A percentile compares a stretch with the other conserved stretches of the same genome.
phyloP scores from a whole-genome alignment of 2,888 invertebrate genomes.

The Alcis repandata region DNA sequence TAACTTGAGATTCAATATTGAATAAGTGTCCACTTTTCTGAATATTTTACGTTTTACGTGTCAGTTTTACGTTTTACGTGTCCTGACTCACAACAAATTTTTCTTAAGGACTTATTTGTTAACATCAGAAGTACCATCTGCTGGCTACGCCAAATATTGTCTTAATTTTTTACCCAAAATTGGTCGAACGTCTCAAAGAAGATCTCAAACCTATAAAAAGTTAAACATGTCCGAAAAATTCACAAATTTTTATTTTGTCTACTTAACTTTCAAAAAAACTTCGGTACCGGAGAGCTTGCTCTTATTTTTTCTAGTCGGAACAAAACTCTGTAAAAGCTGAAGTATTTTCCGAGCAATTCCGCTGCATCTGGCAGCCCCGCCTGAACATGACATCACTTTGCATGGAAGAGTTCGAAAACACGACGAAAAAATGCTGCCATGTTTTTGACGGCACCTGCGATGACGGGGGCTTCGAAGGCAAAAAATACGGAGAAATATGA shows the following conservation, averaged over 20 bases:
- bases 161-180: too few species aligned
- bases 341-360: slow-evolving; percentile 2
- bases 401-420: slow-evolving; percentile 5
- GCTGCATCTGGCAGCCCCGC: background rate
- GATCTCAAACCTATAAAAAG: too few species aligned
- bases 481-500: background rate
- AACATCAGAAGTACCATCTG: too few species aligned
- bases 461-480: background rate
- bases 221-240: too few species aligned
- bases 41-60: slow-evolving; percentile 1
- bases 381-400: slow-evolving; percentile 24
- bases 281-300: too few species aligned
- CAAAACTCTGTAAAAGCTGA: background rate
- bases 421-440: slow-evolving; percentile 25
- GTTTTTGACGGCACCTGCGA: slow-evolving; percentile 15
- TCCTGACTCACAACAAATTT: background rate
- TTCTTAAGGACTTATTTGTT: too few species aligned
- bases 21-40: background rate
- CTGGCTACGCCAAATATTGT: too few species aligned
- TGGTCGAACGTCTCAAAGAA: too few species aligned
- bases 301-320: too few species aligned
- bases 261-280: too few species aligned
- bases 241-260: too few species aligned
- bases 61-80: too few species aligned
- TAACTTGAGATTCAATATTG: background rate